phyloP scores from a whole-genome alignment of 2,888 invertebrate genomes.

The Platycheirus rosarum region DNA sequence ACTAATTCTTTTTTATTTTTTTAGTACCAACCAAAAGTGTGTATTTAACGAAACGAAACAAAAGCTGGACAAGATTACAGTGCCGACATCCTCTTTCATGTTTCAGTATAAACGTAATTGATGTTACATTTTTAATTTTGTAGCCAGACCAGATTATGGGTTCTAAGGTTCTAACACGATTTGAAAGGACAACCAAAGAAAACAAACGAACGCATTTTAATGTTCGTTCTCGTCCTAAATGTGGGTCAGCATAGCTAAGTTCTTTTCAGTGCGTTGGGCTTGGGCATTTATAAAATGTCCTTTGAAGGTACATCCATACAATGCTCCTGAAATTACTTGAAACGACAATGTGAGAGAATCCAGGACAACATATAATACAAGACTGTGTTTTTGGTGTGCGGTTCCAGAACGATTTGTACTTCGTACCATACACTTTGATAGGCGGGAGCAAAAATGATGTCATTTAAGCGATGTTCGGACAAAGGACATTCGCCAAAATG shows the following conservation, averaged over 20 bases:
- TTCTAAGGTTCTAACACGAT: constrained; percentile 15
- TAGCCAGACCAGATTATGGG: constrained; percentile 41
- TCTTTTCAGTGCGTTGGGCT: constrained; percentile 49
- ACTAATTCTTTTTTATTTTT: no score
- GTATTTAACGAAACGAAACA: background rate
- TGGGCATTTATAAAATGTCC: constrained; percentile 61
- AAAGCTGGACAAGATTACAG: background rate
- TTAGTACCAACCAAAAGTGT: no score
- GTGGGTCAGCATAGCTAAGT: constrained; percentile 61
- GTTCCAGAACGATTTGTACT: background rate
- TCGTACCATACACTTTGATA: background rate
- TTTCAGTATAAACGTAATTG: constrained; percentile 39
- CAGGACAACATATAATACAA: constrained; percentile 14
- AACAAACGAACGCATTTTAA: constrained; percentile 52
- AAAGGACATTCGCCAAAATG: constrained; percentile 56
- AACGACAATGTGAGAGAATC: constrained; percentile 15
- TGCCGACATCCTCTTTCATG: constrained; percentile 45
- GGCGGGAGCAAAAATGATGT: constrained; percentile 16
- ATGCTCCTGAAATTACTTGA: constrained; percentile 23
- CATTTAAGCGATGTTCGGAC: constrained; percentile 48
- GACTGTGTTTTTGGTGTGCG: background rate
- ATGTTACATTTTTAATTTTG: constrained; percentile 40
- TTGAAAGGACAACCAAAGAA: constrained; percentile 31
- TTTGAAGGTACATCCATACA: constrained; percentile 33
- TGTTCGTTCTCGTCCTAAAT: constrained; percentile 32